Evolutionary conservation across 2,797 vertebrate genomes (phyloP).

Genomic region (Neomorphus geoffroyi): DNA sequence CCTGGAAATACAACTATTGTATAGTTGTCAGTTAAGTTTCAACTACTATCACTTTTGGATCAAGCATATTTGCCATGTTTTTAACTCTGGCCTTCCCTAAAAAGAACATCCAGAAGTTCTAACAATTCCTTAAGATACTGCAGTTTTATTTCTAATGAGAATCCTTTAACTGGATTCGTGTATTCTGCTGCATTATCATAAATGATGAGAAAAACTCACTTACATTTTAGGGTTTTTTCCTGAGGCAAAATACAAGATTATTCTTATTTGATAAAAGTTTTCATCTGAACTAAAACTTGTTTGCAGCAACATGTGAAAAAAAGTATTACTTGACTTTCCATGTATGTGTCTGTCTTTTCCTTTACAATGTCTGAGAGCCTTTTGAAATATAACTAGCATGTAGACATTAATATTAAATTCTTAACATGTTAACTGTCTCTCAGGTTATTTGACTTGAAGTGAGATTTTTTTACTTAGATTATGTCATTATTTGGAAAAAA

Average conservation of each 20-base stretch:
- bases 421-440: neutral
- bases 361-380: neutral
- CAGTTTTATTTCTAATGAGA: neutral
- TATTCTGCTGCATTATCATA: neutral
- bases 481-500: neutral
- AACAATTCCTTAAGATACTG: neutral
- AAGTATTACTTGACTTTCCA: neutral
- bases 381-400: neutral
- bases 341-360: neutral
- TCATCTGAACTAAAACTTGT: neutral
- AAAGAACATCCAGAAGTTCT: neutral
- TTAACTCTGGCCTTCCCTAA: neutral
- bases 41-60: neutral
- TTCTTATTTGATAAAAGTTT: neutral
- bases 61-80: neutral
- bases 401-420: neutral
- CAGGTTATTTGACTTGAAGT: neutral
- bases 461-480: neutral
- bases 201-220: neutral
- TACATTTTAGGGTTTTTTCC: neutral
- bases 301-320: neutral
- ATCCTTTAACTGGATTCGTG: neutral
- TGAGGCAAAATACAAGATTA: neutral
- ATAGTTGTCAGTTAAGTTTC: neutral
- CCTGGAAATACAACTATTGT: neutral